Evolutionary conservation across 2,888 invertebrate genomes (phyloP), one percentile per base, ranked within the genome.

Genomic region (Catocala sponsa): DNA sequence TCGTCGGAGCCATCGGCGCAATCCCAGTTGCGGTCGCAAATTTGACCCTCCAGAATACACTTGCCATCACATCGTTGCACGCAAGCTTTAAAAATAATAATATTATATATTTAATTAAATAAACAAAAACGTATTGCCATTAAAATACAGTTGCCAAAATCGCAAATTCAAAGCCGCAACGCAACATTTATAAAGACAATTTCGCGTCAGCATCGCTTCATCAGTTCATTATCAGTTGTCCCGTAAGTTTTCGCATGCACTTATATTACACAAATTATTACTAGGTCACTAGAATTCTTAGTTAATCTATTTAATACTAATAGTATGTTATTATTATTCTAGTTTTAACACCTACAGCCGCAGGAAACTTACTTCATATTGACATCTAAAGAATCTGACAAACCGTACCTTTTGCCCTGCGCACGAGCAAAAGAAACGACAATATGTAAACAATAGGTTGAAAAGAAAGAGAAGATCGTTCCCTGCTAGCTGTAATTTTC

Each of bases 1-100:
- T 96, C 96, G 82, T 96, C 96, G 38, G 95, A 94, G 55, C 90
- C 90, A 82, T 97, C 97, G 7, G 74, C 65, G 87, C 97, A 97
- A 87, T 97, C 96, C 13, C 60, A 64, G 9, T 79, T 68, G 35
- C 89, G 86, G 88, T 97, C 93, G 88, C 97, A 96, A 86, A 95
- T 95, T 83, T 88, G 91, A 76, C 81, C 86, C 79, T 90, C 94
- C 67, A 94, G 91, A 83, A 97, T 92, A 87, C 97, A 97, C 82
- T 85, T 91, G 75, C 95, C 95, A 87, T 95, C 95, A 86, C 95
- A 93, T 63, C 64, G 49, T 79, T 85, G 86, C 63, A 65, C 72
- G 84, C 92, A 93, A 7, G 77, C 91, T 91, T 88, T 79, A 87
- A 91, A 87, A 86, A 88, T 80, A 88, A 87, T 74, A 83, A 76